phyloP scores from a whole-genome alignment of 2,888 invertebrate genomes.

The Nymphalis urticae region DNA sequence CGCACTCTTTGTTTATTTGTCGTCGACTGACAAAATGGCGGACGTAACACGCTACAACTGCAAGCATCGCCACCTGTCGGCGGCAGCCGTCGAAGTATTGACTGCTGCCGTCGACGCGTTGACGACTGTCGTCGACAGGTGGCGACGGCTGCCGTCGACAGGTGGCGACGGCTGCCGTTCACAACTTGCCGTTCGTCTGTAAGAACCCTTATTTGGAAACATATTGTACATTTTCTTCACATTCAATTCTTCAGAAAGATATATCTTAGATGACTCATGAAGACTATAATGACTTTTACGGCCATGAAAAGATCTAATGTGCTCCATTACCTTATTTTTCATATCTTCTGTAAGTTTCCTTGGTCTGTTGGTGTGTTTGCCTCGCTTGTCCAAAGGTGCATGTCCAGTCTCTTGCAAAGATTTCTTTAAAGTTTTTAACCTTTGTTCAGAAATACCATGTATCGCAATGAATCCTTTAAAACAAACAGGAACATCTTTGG shows the following conservation, averaged over 20 bases:
- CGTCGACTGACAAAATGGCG: slow-evolving; percentile 9
- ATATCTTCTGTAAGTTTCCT: background rate
- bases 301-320: slow-evolving; percentile 41
- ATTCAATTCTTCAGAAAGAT: slow-evolving; percentile 40
- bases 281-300: slow-evolving; percentile 35
- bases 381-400: too few relatives aligned
- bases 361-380: slow-evolving; percentile 3
- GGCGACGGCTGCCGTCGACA: too few relatives aligned
- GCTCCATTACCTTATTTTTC: slow-evolving; percentile 31
- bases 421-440: too few relatives aligned
- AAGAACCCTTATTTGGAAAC: background rate
- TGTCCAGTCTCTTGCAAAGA: too few relatives aligned
- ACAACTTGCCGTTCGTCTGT: too few relatives aligned
- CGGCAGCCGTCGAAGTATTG: background rate
- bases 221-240: slow-evolving; percentile 20
- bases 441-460: too few relatives aligned
- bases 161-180: too few relatives aligned
- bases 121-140: too few relatives aligned
- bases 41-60: slow-evolving; percentile 6
- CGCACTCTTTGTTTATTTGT: slow-evolving; percentile 12
- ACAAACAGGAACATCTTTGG: slow-evolving; percentile 1
- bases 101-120: too few relatives aligned
- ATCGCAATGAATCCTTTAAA: background rate
- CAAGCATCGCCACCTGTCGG: slow-evolving; percentile 7
- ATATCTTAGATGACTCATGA: slow-evolving; percentile 28